Conservation (phyloP, 2,797 vertebrate species). For the Lepus oiostolus region DNA sequence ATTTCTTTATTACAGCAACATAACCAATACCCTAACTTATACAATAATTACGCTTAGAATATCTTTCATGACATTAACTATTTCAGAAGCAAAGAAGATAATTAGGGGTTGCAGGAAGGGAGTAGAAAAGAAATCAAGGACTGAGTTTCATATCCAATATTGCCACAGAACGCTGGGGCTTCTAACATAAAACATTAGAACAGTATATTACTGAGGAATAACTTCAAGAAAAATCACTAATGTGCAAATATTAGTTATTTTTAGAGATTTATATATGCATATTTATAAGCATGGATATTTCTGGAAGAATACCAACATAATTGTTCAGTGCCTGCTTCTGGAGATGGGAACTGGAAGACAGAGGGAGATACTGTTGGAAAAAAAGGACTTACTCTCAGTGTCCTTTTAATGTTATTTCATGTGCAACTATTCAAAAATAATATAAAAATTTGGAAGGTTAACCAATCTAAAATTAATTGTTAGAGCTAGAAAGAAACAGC, state of each 20-base stretch:
- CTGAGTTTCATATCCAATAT: not conserved
- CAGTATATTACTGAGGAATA: not conserved
- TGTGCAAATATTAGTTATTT: not conserved
- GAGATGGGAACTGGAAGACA: not conserved
- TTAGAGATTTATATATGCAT: not conserved
- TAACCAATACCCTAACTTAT: not conserved
- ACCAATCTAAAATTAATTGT: not conserved
- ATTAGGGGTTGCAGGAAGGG: not conserved
- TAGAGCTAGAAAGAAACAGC: not conserved
- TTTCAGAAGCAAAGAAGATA: not conserved
- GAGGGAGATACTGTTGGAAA: not conserved
- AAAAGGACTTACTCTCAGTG: not conserved
- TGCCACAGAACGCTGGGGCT: not conserved
- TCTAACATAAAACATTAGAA: not conserved
- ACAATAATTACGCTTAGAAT: not conserved
- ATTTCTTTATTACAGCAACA: not conserved
- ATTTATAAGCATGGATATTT: not conserved
- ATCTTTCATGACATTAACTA: not conserved
- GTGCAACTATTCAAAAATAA: not conserved
- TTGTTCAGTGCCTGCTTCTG: not conserved
- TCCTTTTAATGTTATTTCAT: not conserved
- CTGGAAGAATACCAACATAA: not conserved
- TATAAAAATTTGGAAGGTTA: not conserved
- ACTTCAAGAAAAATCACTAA: not conserved
- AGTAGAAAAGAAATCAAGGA: not conserved